A percentile compares a stretch with the other conserved stretches of the same genome.
Evolutionary conservation across 2,797 vertebrate genomes (phyloP).

Genomic region (Leucoraja ocellata): DNA sequence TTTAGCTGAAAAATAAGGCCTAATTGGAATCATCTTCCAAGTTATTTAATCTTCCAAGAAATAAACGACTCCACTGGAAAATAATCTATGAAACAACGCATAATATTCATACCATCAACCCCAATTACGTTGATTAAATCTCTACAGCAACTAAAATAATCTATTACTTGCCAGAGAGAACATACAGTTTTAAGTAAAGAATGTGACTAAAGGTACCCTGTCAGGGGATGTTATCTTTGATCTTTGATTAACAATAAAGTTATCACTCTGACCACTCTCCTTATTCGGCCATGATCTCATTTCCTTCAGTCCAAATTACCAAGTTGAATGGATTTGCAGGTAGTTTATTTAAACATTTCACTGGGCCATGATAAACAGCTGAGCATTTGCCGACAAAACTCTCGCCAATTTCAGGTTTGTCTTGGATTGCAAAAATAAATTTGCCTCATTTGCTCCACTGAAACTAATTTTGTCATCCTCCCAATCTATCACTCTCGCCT

Average conservation of each 20-base stretch:
- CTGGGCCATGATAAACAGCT: too few species aligned
- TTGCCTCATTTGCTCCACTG: too few species aligned
- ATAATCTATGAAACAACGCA: slow-evolving; percentile 10
- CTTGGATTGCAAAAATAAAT: too few species aligned
- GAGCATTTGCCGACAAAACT: too few species aligned
- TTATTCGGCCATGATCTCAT: too few species aligned
- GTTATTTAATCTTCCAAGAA: slow-evolving; percentile 7
- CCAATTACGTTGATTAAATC: not conserved
- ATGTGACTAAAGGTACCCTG: not conserved
- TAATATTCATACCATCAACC: slow-evolving; percentile 6
- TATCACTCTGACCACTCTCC: too few species aligned
- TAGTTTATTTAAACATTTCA: too few species aligned
- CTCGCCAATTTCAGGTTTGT: too few species aligned
- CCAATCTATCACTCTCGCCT: too few species aligned
- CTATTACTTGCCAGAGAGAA: not conserved
- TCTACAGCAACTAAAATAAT: not conserved
- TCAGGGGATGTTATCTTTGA: not conserved
- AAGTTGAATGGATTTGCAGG: too few species aligned
- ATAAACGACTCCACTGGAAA: slow-evolving; percentile 23
- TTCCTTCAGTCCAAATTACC: too few species aligned
- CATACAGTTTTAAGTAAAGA: not conserved
- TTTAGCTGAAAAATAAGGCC: slow-evolving; percentile 25
- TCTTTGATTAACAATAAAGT: not conserved
- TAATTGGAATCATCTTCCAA: not conserved
- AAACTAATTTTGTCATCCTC: too few species aligned